Evolutionary conservation across 2,113 vertebrate genomes (phyloP).

Genomic region (Brienomyrus longianalis): DNA sequence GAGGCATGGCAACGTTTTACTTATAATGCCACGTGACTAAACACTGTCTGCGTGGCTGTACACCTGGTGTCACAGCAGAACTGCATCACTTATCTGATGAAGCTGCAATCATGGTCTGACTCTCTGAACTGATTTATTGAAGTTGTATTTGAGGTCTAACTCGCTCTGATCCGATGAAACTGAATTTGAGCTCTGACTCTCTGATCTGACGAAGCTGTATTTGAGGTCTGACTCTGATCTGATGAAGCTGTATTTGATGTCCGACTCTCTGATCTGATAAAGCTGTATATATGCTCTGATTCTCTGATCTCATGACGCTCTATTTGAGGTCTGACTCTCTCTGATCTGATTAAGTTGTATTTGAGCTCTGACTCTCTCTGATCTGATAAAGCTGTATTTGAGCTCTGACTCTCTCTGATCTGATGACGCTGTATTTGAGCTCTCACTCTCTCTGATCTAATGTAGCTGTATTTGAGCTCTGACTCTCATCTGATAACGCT

Average conservation of each 20-base stretch:
- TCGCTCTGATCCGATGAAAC: background rate
- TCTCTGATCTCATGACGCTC: background rate
- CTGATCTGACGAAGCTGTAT: background rate
- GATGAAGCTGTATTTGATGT: background rate
- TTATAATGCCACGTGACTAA: background rate
- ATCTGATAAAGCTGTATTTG: background rate
- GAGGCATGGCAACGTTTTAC: conserved; percentile 12
- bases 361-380: background rate
- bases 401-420: background rate
- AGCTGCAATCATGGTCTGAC: background rate
- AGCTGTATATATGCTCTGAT: background rate
- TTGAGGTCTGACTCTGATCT: background rate
- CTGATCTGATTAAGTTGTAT: background rate
- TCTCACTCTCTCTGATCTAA: background rate
- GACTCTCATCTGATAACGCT: background rate
- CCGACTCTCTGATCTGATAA: background rate
- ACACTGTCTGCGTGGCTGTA: background rate
- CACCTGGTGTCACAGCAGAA: background rate
- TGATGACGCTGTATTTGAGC: background rate
- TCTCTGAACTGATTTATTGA: background rate
- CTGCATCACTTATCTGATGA: background rate
- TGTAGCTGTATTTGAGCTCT: background rate
- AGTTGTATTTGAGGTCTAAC: background rate
- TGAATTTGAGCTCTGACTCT: background rate
- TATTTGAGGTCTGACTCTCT: background rate